Evolutionary conservation across 2,888 invertebrate genomes (phyloP), one percentile per base, ranked within the genome.

Genomic region (Unio delphinus): DNA sequence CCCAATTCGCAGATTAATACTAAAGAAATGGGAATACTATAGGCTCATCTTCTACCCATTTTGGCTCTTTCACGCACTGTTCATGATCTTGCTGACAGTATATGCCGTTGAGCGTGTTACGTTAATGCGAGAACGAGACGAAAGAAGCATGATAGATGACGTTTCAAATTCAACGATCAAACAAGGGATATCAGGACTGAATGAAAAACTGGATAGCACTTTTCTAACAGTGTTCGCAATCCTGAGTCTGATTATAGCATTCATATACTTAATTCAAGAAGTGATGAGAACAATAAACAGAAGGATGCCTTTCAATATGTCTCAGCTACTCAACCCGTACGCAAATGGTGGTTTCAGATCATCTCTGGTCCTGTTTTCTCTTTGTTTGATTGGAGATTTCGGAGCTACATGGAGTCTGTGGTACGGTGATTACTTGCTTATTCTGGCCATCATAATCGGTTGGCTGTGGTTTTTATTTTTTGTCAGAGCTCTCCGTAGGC

Each of bases 381-480:
- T 78, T 15, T 66, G 67, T 34, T 62, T 82, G 18, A 64, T 82
- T 11, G 54, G 70, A 0, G 85, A 85, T 64, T 45, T 75, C 28
- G 55, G 73, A 18, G 72, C 77, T 17, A 57, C 65, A 45, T 67
- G 64, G 61, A 45, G 45, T 45, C 45, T 15, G 3, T 45, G 45
- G 45, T 45, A 45, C 7, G 34, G 72, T n/a, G 67, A 77, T 23
- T 76, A 80, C 66, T 68, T 73, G 34, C 76, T 83, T 5, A 74
- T 83, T 11, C 23, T 81, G n/a, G 78, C 83, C 0, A 62, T 83
- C 11, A 69, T 85, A 4, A 56, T 77, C 11, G 83, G 83, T 11
- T 83, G 83, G 82, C 80, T 80, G 75, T 77, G 80, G 62, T 64
- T 70, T 20, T 72, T 80, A 18, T 85, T 84, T 67, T 84, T 83